These are phyloP conservation scores for Ramazzottius varieornatus DNA, from an alignment of 2,888 invertebrate genomes.

Conservation along the genomic window DNA sequence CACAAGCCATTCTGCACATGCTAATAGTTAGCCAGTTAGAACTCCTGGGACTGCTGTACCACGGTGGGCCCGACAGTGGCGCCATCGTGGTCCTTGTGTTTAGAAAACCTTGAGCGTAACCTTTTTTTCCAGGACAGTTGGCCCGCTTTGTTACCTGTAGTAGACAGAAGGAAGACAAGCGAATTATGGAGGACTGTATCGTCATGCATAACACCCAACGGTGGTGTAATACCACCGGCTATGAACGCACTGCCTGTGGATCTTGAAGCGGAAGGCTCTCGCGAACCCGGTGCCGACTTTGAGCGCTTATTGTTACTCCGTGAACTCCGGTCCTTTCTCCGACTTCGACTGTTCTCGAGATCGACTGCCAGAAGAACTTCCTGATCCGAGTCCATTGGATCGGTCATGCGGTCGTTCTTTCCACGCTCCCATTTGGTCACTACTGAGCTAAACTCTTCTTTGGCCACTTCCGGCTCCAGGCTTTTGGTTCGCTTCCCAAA, in stretches of 20 bases:
- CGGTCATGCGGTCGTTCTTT: background rate
- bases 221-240: background rate
- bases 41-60: too few species aligned
- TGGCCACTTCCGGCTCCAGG: background rate
- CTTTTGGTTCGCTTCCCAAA: background rate
- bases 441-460: background rate
- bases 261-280: background rate
- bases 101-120: background rate
- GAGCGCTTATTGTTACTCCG: background rate
- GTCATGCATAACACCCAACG: background rate
- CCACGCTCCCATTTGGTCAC: background rate
- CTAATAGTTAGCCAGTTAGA: too few species aligned
- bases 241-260: background rate
- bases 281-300: background rate
- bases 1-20: too few species aligned
- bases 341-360: background rate
- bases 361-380: background rate
- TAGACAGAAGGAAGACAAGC: conserved; percentile 2
- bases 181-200: background rate
- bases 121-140: background rate
- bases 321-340: background rate
- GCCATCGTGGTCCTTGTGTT: background rate
- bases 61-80: too few species aligned
- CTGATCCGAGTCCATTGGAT: background rate
- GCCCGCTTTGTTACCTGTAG: background rate